These are phyloP conservation scores for Muschampia plurimacula DNA, from an alignment of 2,888 invertebrate species.

Conservation along the genomic window DNA sequence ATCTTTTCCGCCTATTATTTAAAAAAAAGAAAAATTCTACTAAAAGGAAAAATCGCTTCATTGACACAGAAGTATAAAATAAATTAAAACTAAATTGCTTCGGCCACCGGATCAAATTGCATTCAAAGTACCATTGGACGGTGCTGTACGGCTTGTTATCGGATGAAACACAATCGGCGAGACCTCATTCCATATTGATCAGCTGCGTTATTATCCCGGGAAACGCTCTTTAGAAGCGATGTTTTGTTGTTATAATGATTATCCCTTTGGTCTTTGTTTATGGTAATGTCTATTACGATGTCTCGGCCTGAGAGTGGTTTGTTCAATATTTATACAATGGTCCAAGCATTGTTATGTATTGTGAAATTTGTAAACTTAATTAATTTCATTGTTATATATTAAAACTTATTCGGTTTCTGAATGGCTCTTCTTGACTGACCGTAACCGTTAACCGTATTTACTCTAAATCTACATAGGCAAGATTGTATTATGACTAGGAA, in stretches of 20 bases:
- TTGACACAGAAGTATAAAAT: conserved; percentile 13
- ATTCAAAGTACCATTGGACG: conserved; percentile 31
- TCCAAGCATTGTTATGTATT: too few relatives aligned
- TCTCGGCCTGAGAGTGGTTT: not conserved
- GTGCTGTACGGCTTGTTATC: conserved; percentile 57
- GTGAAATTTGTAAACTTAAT: too few relatives aligned
- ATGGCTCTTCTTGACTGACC: too few relatives aligned
- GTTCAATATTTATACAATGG: too few relatives aligned
- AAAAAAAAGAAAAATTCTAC: too few relatives aligned
- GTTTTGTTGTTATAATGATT: not conserved
- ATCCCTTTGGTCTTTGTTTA: not conserved
- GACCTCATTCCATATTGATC: conserved; percentile 56
- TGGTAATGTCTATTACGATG: not conserved
- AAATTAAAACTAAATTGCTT: conserved; percentile 32
- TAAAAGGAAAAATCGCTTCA: not conserved
- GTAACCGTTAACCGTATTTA: too few relatives aligned
- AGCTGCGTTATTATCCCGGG: conserved; percentile 24
- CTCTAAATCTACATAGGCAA: too few relatives aligned
- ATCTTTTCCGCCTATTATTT: too few relatives aligned
- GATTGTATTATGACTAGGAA: too few relatives aligned
- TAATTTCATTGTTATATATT: too few relatives aligned
- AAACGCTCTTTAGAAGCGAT: conserved; percentile 15
- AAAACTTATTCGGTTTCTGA: too few relatives aligned
- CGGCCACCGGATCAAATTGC: conserved; percentile 32
- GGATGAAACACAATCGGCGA: conserved; percentile 60